These are phyloP conservation scores for Arctia plantaginis DNA, from an alignment of 2,888 invertebrate species.

Conservation along the genomic window DNA sequence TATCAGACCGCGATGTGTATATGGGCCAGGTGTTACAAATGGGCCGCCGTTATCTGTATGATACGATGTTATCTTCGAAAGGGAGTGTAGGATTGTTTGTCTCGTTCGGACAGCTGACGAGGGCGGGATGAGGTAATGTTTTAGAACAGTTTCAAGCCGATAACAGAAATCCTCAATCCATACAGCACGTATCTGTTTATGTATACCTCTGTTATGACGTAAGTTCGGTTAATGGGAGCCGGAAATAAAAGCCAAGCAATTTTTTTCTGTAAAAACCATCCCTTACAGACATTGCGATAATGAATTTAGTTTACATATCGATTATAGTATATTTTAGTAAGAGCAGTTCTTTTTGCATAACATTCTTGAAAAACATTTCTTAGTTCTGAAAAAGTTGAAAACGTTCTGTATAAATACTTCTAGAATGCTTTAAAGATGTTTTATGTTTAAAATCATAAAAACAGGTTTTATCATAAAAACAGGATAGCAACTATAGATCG, in stretches of 20 bases:
- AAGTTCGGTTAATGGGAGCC: neutral
- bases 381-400: too few relatives aligned
- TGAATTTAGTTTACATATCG: neutral
- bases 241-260: neutral
- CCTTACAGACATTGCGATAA: neutral
- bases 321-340: neutral
- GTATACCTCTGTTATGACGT: neutral
- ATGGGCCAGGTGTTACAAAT: conserved; percentile 78
- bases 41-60: conserved; percentile 58
- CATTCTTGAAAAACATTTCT: too few relatives aligned
- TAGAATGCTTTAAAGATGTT: too few relatives aligned
- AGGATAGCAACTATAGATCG: too few relatives aligned
- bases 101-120: conserved; percentile 25
- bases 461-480: too few relatives aligned
- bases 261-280: neutral
- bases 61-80: conserved; percentile 49
- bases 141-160: conserved; percentile 21
- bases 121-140: conserved; percentile 38
- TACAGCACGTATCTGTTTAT: neutral
- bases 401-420: too few relatives aligned
- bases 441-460: too few relatives aligned
- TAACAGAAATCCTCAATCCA: conserved; percentile 21
- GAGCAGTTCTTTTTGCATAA: too few relatives aligned
- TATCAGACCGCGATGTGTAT: conserved; percentile 68
- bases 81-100: conserved; percentile 40